phyloP scores from a whole-genome alignment of 2,888 invertebrate genomes.

The Nomada lathburiana region DNA sequence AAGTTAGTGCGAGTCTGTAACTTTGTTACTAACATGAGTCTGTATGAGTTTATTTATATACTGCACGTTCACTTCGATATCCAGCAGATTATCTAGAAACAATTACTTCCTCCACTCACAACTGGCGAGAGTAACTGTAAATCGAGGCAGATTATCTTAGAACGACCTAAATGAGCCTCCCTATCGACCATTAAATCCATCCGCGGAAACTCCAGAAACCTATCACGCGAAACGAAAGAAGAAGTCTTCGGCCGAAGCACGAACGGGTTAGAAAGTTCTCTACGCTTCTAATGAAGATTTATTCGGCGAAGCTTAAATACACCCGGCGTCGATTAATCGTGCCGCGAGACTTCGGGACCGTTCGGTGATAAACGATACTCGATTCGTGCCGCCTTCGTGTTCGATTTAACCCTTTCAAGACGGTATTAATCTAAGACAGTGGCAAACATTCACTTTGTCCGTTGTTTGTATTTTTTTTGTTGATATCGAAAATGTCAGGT shows the following conservation, averaged over 20 bases:
- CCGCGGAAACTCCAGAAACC: slow-evolving; percentile 7
- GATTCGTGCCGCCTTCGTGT: slow-evolving; percentile 6
- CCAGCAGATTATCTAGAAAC: background rate
- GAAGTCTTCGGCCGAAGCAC: slow-evolving; percentile 31
- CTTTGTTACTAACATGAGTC: no score
- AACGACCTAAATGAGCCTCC: background rate
- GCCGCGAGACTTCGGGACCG: slow-evolving; percentile 22
- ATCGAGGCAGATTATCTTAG: slow-evolving; percentile 1
- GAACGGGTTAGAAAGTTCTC: slow-evolving; percentile 45
- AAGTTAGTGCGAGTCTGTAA: no score
- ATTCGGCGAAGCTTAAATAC: slow-evolving; percentile 38
- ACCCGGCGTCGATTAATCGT: slow-evolving; percentile 47
- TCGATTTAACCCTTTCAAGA: slow-evolving; percentile 7
- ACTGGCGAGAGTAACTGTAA: background rate
- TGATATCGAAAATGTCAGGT: no score
- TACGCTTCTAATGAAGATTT: slow-evolving; percentile 50
- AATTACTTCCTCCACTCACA: background rate
- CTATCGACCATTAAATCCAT: background rate
- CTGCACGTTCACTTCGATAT: background rate
- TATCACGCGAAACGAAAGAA: slow-evolving; percentile 19
- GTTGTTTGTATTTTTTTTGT: no score
- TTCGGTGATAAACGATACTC: slow-evolving; percentile 45
- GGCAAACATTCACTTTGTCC: no score
- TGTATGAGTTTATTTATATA: background rate
- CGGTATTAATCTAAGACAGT: no score